Evolutionary conservation across 64 coral and sea anemone genomes (phyloP), one percentile per base, ranked within the genome.

Genomic region (Cladopsammia gracilis): DNA sequence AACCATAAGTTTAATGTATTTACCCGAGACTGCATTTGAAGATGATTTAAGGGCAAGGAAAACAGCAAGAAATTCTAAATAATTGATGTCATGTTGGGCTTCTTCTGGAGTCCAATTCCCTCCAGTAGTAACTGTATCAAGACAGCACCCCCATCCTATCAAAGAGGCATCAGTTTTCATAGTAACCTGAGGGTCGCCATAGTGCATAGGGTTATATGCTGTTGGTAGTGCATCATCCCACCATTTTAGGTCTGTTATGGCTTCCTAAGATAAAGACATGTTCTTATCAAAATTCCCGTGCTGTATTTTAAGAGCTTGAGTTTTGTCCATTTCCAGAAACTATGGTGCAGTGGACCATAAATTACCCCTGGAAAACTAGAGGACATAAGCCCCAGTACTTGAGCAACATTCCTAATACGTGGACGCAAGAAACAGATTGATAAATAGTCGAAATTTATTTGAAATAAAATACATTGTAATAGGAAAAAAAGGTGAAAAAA

Each of bases 311-410:
- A 89, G 57, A 13, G 87, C 70, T n/a, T 58, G 34, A 15, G 87
- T 76, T 89, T 89, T 89, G 25, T 89, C 56, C 87, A 89, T 89
- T 78, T 89, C 87, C 77, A 76, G 87, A 20, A 51, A 53, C 62
- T 76, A 64, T 89, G 62, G 54, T 89, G 87, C 57, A 89, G 58
- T 6, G 54, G 72, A 1, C 56, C 73, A 76, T 89, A 89, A 51
- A 89, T 76, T 20, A 86, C 69, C 25, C 89, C 77, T 81, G 77
- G 76, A 82, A 82, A 91, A 73, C 89, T 91, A 57, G 76, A 91
- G 25, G 89, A 80, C 88, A 90, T 80, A 7, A 81, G 88, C 26
- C 87, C 87, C 25, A 89, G 58, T 48, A 89, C 71, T 48, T 64
- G 59, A 26, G 88, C 88, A 1, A 90, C 88, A 6, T 79, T 71